Conservation (phyloP, 2,888 invertebrate species). For the Morpho helenor region DNA sequence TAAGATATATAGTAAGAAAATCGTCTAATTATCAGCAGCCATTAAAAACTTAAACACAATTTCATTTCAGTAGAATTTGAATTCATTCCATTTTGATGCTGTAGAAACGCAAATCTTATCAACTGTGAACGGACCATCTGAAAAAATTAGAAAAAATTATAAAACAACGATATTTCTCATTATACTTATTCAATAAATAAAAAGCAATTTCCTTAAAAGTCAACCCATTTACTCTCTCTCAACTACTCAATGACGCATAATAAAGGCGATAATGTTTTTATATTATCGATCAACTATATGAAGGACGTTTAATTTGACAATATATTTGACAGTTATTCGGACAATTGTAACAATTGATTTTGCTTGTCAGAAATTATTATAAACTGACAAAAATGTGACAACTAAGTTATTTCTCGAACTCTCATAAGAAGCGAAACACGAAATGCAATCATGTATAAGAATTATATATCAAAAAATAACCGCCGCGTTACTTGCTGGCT, state of each 20-base stretch:
- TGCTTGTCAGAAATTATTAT: neutral
- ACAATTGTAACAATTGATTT: neutral
- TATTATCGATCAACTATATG: neutral
- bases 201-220: no score
- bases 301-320: neutral
- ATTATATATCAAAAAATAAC: no score
- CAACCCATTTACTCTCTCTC: no score
- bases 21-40: no score
- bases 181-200: no score
- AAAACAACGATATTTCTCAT: neutral
- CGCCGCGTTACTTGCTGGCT: no score
- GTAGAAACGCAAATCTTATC: slow-evolving; percentile 38
- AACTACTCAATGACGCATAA: neutral
- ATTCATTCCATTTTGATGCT: slow-evolving; percentile 37
- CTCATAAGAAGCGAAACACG: no score
- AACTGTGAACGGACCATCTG: slow-evolving; percentile 44
- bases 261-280: neutral
- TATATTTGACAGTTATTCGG: neutral
- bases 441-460: no score
- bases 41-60: neutral
- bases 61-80: slow-evolving; percentile 33
- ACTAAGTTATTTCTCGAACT: no score
- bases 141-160: slow-evolving; percentile 22
- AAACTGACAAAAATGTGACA: no score
- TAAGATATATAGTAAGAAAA: no score